These are phyloP conservation scores for Crossaster papposus DNA, from an alignment of 53 echinoderm and acorn worm genomes.

Conservation along the genomic window DNA sequence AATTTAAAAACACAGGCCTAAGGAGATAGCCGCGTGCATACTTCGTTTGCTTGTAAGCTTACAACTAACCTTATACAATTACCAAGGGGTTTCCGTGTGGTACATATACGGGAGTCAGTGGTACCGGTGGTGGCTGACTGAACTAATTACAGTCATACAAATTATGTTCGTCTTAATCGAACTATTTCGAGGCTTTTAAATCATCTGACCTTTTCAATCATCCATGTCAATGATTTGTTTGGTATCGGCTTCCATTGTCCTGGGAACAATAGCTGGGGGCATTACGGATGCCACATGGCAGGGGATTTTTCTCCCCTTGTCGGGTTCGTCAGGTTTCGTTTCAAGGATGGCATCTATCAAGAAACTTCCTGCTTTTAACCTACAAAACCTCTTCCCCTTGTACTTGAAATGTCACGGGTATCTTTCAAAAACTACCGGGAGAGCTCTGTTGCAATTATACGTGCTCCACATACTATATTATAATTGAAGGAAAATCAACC, in stretches of 20 bases:
- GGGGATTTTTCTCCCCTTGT: not conserved
- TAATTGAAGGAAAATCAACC: not conserved
- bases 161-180: not conserved
- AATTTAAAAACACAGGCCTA: too few species aligned
- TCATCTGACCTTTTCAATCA: not conserved
- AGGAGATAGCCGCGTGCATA: too few species aligned
- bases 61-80: too few species aligned
- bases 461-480: not conserved
- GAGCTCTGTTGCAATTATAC: not conserved
- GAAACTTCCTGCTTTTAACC: slow-evolving; percentile 10
- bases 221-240: not conserved
- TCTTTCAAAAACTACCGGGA: slow-evolving; percentile 8
- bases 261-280: slow-evolving; percentile 51
- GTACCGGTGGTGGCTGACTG: too few species aligned
- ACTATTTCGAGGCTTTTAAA: not conserved
- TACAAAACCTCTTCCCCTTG: not conserved
- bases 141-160: too few species aligned
- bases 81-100: too few species aligned
- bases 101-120: too few species aligned
- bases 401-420: slow-evolving; percentile 37
- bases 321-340: not conserved
- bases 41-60: too few species aligned
- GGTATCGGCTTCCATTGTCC: slow-evolving; percentile 4
- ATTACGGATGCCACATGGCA: slow-evolving; percentile 13
- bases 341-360: slow-evolving; percentile 2